phyloP scores from a whole-genome alignment of 1,140 invertebrate genomes.

The Cotesia typhae region DNA sequence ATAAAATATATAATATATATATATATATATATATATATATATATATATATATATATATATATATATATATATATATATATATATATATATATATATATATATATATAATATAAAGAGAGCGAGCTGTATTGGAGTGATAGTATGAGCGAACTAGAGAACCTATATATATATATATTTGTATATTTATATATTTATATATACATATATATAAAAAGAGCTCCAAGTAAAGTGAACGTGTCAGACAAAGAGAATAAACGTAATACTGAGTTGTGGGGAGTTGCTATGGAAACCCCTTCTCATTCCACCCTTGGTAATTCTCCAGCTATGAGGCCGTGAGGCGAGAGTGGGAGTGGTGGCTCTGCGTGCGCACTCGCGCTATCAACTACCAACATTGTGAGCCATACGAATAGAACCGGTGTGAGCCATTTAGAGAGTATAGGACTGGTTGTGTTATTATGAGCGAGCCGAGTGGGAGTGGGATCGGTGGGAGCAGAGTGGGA shows the following conservation, averaged over 20 bases:
- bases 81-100: background rate
- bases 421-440: slow-evolving; percentile 26
- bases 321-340: slow-evolving; percentile 39
- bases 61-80: background rate
- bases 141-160: slow-evolving; percentile 14
- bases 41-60: background rate
- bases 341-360: slow-evolving; percentile 22
- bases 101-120: background rate
- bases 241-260: slow-evolving; percentile 48
- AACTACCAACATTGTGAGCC: no score
- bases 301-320: slow-evolving; percentile 48
- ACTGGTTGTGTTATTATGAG: background rate
- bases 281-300: slow-evolving; percentile 62
- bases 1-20: no score
- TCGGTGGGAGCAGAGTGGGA: slow-evolving; percentile 27
- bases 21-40: background rate
- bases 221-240: slow-evolving; percentile 34
- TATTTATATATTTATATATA: no score
- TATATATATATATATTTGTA: no score
- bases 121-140: background rate
- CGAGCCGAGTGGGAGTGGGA: background rate
- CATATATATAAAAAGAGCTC: slow-evolving; percentile 32
- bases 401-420: no score
- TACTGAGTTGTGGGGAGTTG: slow-evolving; percentile 63
- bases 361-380: slow-evolving; percentile 8